phyloP scores from a whole-genome alignment of 2,888 invertebrate genomes.

The Eupithecia dodoneata region DNA sequence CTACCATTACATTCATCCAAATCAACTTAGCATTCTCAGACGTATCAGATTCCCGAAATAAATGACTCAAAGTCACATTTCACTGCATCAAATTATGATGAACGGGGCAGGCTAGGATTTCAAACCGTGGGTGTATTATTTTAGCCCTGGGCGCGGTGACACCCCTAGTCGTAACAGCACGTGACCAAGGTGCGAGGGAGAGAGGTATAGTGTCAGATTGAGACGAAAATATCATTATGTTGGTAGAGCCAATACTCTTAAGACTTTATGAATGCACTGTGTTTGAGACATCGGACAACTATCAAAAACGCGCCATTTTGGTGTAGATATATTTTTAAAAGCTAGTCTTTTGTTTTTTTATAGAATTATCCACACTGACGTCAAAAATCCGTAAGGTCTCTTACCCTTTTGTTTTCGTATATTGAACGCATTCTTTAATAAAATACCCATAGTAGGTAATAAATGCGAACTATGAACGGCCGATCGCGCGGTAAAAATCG shows the following conservation, averaged over 20 bases:
- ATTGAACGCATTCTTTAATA: too few relatives aligned
- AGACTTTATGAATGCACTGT: neutral
- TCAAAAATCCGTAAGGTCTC: too few relatives aligned
- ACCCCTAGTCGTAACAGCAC: constrained; percentile 70
- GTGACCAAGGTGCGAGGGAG: constrained; percentile 61
- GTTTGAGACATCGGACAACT: neutral
- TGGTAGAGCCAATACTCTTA: neutral
- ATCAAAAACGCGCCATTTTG: neutral
- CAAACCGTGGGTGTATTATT: constrained; percentile 42
- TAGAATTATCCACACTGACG: too few relatives aligned
- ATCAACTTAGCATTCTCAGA: constrained; percentile 33
- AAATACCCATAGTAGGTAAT: too few relatives aligned
- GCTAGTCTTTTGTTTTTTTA: too few relatives aligned
- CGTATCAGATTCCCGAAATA: constrained; percentile 37
- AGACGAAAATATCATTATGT: neutral
- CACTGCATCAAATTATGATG: constrained; percentile 39
- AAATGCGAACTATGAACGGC: too few relatives aligned
- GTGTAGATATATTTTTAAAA: neutral
- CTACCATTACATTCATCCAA: constrained; percentile 15
- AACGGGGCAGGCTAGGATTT: constrained; percentile 43
- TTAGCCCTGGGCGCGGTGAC: constrained; percentile 33
- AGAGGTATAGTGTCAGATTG: constrained; percentile 44
- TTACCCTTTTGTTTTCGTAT: too few relatives aligned
- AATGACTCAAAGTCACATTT: constrained; percentile 43
- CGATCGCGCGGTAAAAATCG: too few relatives aligned